Conservation (phyloP, 2,797 vertebrate species). For the Fistularia commersonii region DNA sequence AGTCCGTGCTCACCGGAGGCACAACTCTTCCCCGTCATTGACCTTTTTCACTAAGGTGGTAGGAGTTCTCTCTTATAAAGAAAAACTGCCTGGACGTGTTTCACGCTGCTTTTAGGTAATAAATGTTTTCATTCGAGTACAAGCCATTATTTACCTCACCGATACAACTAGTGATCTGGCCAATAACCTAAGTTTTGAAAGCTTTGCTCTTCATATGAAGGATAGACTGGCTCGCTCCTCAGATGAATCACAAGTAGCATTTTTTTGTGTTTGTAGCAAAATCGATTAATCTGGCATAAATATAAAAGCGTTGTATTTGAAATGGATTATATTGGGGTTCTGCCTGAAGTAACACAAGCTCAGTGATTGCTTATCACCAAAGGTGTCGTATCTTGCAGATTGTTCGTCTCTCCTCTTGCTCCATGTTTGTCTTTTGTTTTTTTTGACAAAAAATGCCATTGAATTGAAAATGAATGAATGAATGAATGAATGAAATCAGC, state of each 20-base stretch:
- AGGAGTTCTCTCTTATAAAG: background rate
- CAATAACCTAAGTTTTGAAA: background rate
- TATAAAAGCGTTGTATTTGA: conserved; percentile 27
- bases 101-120: conserved; percentile 1
- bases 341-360: conserved; percentile 1
- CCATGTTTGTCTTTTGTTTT: background rate
- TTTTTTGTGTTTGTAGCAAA: conserved; percentile 21
- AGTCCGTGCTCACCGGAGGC: background rate
- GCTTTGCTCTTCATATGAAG: conserved; percentile 2
- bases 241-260: background rate
- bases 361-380: conserved; percentile 4
- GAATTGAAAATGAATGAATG: conserved; percentile 36
- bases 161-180: background rate
- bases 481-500: conserved; percentile 23
- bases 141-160: background rate
- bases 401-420: background rate
- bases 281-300: conserved; percentile 31
- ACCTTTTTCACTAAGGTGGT: too few species aligned
- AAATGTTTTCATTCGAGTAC: conserved; percentile 11
- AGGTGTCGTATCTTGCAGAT: conserved; percentile 7
- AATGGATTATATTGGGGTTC: conserved; percentile 18
- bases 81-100: conserved; percentile 3
- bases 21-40: too few species aligned
- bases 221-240: too few species aligned
- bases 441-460: conserved; percentile 15